Base-by-base conservation (phyloP, 2,888 invertebrate genomes). In the Osmoderma eremita region DNA sequence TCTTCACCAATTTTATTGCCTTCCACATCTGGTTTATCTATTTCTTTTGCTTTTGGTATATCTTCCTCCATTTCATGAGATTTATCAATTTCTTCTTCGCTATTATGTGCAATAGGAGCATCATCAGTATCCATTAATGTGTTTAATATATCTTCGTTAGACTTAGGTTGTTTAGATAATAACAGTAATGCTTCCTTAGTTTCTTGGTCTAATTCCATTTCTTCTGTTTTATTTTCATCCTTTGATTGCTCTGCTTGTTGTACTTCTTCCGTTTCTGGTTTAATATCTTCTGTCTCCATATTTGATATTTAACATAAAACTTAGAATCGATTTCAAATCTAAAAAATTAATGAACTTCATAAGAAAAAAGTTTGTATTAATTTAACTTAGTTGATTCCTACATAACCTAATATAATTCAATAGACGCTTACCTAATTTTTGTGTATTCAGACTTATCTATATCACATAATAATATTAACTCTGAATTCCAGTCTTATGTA, bases 91-190 rank as follows among this genome's bases (percentile, higher is more conserved):
- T 45, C 58, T 18, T 12, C 17, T 42, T 41, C 58, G 18, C 18
- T 53, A 30, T 48, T 45, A 18, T 15, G 30, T 5, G 45, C 17
- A 15, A 30, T 5, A n/a, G 58, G 36, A 17, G 58, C 18, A 61
- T 61, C 58, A 45, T 61, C 58, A 4, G 45, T 61, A 36, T 61
- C 58, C 58, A 61, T 61, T 17, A 61, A 18, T 24, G 58, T 61
- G 12, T 61, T 61, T 18, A 61, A 48, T 48, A 61, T 61, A 30
- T 61, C 58, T 30, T 61, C 58, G 45, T 36, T 61, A 15, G 58
- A 53, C n/a, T 53, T 53, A 12, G 50, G 15, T 2, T 36, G 36
- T 18, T 38, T 53, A 4, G 53, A 53, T 36, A 53, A n/a, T 36
- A 53, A 38, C 38, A 38, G 38, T 18, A 53, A 38, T 18, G 38